Evolutionary conservation across 1,140 invertebrate species (phyloP).

Genomic region (Eufriesea mexicana): DNA sequence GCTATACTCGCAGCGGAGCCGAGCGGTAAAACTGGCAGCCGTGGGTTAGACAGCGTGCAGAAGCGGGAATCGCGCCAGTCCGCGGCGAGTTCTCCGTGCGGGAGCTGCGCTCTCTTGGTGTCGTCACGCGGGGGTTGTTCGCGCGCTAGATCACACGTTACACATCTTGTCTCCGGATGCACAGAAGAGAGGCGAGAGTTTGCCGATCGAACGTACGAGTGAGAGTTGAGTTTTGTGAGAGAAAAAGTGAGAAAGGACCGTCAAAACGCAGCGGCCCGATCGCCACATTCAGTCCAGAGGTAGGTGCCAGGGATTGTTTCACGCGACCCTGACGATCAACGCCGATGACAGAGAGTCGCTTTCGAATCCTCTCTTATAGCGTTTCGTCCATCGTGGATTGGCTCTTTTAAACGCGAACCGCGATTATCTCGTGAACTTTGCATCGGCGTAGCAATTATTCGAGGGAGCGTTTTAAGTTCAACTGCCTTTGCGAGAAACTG

Average conservation of each 20-base stretch:
- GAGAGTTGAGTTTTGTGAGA: constrained; percentile 34
- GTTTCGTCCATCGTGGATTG: not conserved
- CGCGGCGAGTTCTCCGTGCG: constrained; percentile 58
- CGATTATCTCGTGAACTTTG: too few relatives aligned
- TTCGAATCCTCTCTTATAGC: not conserved
- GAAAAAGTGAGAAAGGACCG: constrained; percentile 4
- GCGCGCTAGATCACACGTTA: not conserved
- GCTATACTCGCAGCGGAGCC: constrained; percentile 27
- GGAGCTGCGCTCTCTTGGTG: constrained; percentile 66
- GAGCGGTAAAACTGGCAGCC: constrained; percentile 51
- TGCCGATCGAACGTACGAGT: constrained; percentile 3
- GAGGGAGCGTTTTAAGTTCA: too few relatives aligned
- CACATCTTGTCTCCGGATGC: constrained; percentile 25
- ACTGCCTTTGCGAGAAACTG: too few relatives aligned
- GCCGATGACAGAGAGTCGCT: not conserved
- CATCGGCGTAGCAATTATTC: too few relatives aligned
- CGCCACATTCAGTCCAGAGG: constrained; percentile 52
- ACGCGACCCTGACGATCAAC: constrained; percentile 6
- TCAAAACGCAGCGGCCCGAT: constrained; percentile 15
- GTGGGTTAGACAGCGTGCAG: constrained; percentile 59
- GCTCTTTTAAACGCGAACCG: not conserved
- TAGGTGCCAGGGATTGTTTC: constrained; percentile 28
- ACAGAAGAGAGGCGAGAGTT: constrained; percentile 58
- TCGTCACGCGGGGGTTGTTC: constrained; percentile 36
- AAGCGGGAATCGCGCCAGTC: constrained; percentile 59